Conservation (phyloP, 2,797 vertebrate species). For the Carapus acus region DNA sequence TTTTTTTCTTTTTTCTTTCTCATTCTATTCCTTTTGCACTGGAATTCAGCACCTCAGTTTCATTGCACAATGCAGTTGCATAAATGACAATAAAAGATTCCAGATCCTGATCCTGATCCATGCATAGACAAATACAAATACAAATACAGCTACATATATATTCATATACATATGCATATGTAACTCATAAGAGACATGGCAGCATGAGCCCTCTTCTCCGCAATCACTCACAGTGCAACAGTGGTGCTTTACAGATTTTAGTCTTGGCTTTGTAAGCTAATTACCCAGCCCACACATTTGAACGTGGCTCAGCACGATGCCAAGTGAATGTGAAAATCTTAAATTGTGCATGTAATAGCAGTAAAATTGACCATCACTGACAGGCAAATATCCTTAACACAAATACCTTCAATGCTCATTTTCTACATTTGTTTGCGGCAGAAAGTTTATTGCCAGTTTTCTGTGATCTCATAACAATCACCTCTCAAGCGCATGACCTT, state of each 20-base stretch:
- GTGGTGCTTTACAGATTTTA: constrained; percentile 55
- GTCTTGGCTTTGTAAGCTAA: constrained; percentile 49
- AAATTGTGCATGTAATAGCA: constrained; percentile 12
- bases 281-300: constrained; percentile 39
- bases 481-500: constrained; percentile 63
- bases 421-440: constrained; percentile 17
- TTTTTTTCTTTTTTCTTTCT: too few species aligned
- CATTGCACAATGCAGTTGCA: too few species aligned
- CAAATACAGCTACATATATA: too few species aligned
- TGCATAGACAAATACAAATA: too few species aligned
- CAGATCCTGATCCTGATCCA: too few species aligned
- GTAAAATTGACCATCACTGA: constrained; percentile 7
- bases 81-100: too few species aligned
- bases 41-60: too few species aligned
- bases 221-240: constrained; percentile 31
- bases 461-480: constrained; percentile 63
- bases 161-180: too few species aligned
- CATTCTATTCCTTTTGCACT: too few species aligned
- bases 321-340: constrained; percentile 1
- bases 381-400: constrained; percentile 18
- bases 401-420: constrained; percentile 18
- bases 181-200: background rate
- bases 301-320: constrained; percentile 50
- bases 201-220: constrained; percentile 28
- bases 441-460: constrained; percentile 49